Conservation (phyloP, 2,888 invertebrate species). For the Craniophora ligustri region DNA sequence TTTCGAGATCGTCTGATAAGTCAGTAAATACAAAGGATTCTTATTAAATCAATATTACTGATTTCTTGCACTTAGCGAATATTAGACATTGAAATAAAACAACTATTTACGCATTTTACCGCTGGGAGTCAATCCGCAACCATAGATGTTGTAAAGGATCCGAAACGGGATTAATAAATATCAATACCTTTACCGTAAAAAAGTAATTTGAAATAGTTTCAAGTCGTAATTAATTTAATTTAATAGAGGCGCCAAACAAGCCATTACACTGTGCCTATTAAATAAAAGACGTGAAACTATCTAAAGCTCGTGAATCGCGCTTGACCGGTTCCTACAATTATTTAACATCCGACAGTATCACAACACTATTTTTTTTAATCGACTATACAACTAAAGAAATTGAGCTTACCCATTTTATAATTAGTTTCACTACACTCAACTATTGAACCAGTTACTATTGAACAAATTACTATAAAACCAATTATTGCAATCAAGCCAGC, state of each 20-base stretch:
- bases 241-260: constrained; percentile 13
- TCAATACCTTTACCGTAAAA: no score
- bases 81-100: no score
- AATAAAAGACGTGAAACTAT: constrained; percentile 4
- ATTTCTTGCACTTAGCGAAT: no score
- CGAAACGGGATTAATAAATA: no score
- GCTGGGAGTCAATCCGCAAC: no score
- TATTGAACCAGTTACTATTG: constrained; percentile 9
- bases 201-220: no score
- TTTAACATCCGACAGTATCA: not conserved
- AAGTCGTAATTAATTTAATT: not conserved
- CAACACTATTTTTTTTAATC: not conserved
- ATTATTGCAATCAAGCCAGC: not conserved
- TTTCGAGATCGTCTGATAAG: no score
- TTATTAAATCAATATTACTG: no score
- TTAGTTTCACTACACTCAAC: constrained; percentile 11
- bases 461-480: not conserved
- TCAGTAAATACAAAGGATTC: no score
- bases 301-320: not conserved
- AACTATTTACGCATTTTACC: no score
- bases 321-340: not conserved
- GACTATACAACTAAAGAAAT: not conserved
- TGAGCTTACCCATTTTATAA: constrained; percentile 25
- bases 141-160: no score
- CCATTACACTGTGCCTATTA: not conserved